Conservation (phyloP, 2,797 vertebrate genomes). For the Arremon brunneinucha region DNA sequence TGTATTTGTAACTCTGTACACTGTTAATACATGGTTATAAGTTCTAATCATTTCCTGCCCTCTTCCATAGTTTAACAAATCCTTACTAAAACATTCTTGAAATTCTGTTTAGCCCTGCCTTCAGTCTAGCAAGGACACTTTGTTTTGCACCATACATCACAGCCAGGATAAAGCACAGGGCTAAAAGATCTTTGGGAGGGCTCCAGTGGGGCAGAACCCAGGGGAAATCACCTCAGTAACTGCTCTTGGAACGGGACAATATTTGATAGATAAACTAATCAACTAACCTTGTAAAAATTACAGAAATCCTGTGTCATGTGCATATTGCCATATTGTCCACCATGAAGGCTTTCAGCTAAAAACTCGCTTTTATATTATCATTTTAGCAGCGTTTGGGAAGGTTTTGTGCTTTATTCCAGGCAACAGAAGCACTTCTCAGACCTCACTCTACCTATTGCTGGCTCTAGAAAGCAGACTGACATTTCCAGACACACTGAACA, state of each 20-base stretch:
- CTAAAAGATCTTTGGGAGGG: background rate
- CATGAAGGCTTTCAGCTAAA: background rate
- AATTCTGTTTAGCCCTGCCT: background rate
- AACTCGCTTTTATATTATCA: too few relatives aligned
- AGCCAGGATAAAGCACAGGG: background rate
- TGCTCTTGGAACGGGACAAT: background rate
- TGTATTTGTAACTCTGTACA: background rate
- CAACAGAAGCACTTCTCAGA: background rate
- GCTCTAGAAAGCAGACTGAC: background rate
- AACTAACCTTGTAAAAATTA: background rate
- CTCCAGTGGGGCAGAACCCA: background rate
- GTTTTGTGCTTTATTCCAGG: background rate
- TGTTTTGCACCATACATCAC: accelerated
- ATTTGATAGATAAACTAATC: background rate
- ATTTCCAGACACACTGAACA: background rate
- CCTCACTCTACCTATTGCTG: background rate
- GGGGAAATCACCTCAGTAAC: background rate
- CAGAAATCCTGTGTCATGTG: background rate
- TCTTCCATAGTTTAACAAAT: background rate
- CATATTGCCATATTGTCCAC: accelerated
- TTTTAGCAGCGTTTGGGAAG: background rate
- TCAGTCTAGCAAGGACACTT: background rate
- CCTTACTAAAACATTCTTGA: background rate
- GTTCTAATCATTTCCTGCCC: background rate
- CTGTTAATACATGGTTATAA: background rate